Evolutionary conservation across 1,140 invertebrate genomes (phyloP).

Genomic region (Euglossa dilemma): DNA sequence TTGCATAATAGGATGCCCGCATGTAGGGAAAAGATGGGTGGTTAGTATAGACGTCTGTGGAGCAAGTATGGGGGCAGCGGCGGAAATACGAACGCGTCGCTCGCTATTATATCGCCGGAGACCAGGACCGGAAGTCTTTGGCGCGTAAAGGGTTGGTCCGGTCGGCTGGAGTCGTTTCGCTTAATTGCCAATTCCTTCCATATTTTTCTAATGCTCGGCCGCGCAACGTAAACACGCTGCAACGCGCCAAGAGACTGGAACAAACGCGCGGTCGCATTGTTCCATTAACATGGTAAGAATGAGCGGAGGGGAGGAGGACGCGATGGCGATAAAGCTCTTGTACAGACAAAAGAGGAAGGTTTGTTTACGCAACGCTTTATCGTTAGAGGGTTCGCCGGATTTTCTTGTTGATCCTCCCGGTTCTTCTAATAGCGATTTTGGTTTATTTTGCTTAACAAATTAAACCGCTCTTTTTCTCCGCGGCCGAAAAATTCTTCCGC

Average conservation of each 20-base stretch:
- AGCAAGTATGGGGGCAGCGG: constrained; percentile 58
- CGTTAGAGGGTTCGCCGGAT: constrained; percentile 66
- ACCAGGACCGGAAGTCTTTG: neutral
- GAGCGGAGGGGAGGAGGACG: constrained; percentile 29
- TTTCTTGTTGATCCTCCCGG: constrained; percentile 70
- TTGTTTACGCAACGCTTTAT: constrained; percentile 74
- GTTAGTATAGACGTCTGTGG: constrained; percentile 61
- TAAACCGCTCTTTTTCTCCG: constrained; percentile 49
- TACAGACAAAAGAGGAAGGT: constrained; percentile 50
- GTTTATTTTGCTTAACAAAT: constrained; percentile 75
- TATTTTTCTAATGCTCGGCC: neutral
- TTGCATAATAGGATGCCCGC: constrained; percentile 82
- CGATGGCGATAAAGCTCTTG: constrained; percentile 54
- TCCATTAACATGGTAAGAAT: constrained; percentile 63
- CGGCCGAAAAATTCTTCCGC: constrained; percentile 13
- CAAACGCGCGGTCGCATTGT: constrained; percentile 49
- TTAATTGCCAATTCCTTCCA: neutral
- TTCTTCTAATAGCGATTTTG: constrained; percentile 71
- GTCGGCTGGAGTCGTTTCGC: neutral
- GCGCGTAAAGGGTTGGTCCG: neutral
- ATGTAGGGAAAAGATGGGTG: constrained; percentile 72
- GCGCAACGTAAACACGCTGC: neutral
- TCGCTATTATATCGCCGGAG: neutral
- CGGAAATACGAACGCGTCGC: constrained; percentile 48
- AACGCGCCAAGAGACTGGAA: neutral